Evolutionary conservation across 2,888 invertebrate genomes (phyloP).

Genomic region (Dryococelus australis): DNA sequence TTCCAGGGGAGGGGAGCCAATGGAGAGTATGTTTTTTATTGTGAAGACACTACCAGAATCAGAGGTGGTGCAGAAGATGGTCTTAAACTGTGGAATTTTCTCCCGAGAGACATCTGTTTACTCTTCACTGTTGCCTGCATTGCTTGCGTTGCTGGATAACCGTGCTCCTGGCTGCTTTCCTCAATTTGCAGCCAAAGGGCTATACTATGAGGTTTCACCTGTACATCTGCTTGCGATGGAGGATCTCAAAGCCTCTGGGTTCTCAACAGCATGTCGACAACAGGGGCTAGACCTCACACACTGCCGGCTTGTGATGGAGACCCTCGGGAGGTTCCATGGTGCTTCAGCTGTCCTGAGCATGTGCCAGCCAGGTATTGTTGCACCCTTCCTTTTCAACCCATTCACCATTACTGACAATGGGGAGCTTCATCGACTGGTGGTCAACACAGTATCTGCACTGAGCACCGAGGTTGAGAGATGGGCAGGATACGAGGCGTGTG

Average conservation of each 20-base stretch:
- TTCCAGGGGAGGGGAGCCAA: slow-evolving; percentile 11
- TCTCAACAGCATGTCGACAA: slow-evolving; percentile 59
- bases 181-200: background rate
- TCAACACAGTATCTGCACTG: background rate
- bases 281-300: slow-evolving; percentile 64
- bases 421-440: background rate
- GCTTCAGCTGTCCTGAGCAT: background rate
- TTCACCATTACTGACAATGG: background rate
- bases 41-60: slow-evolving; percentile 38
- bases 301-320: slow-evolving; percentile 61
- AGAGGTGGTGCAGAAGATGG: slow-evolving; percentile 36
- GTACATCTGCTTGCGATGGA: slow-evolving; percentile 61
- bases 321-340: slow-evolving; percentile 66
- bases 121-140: slow-evolving; percentile 28
- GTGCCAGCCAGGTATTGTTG: background rate
- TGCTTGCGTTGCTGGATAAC: background rate
- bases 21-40: slow-evolving; percentile 31
- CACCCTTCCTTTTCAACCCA: slow-evolving; percentile 10
- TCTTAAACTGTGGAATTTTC: slow-evolving; percentile 32
- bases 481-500: slow-evolving; percentile 32
- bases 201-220: background rate
- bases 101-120: slow-evolving; percentile 31
- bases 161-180: background rate
- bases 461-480: slow-evolving; percentile 28
- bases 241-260: slow-evolving; percentile 62